phyloP scores from a whole-genome alignment of 1,140 invertebrate species.

The Microplitis mediator region DNA sequence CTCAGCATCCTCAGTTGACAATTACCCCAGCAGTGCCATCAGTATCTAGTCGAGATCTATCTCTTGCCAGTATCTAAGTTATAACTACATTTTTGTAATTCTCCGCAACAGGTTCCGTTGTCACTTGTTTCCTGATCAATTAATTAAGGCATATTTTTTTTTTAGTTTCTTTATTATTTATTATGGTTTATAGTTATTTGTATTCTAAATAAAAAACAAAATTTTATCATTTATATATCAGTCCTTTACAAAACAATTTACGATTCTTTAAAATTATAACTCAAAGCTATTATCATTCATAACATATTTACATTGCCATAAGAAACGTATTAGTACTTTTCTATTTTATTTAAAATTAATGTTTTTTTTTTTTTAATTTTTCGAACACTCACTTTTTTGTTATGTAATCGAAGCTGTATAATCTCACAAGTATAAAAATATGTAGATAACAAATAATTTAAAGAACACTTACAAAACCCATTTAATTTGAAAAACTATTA shows the following conservation, averaged over 20 bases:
- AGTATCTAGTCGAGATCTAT: slow-evolving; percentile 6
- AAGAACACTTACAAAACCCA: no score
- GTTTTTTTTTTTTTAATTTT: background rate
- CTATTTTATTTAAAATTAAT: background rate
- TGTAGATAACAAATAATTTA: no score
- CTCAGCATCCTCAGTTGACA: no score
- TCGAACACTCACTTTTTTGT: no score
- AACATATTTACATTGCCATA: slow-evolving; percentile 6
- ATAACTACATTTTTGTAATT: background rate
- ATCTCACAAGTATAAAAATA: no score
- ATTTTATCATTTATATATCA: background rate
- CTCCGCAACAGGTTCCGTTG: slow-evolving; percentile 27
- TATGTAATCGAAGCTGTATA: no score
- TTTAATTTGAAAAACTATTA: no score
- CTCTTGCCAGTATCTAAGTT: background rate
- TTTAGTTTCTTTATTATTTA: background rate
- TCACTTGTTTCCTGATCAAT: slow-evolving; percentile 1
- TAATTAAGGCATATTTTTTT: background rate
- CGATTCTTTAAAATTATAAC: no score
- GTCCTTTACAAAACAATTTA: background rate
- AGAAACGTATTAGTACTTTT: slow-evolving; percentile 16
- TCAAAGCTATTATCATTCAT: no score
- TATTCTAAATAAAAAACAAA: background rate
- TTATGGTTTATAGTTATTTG: background rate
- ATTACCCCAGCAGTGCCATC: background rate